A percentile compares a stretch with the other conserved stretches of the same genome.
These are phyloP conservation scores for Aphelocoma coerulescens DNA, from an alignment of 2,113 vertebrate species.

Conservation along the genomic window DNA sequence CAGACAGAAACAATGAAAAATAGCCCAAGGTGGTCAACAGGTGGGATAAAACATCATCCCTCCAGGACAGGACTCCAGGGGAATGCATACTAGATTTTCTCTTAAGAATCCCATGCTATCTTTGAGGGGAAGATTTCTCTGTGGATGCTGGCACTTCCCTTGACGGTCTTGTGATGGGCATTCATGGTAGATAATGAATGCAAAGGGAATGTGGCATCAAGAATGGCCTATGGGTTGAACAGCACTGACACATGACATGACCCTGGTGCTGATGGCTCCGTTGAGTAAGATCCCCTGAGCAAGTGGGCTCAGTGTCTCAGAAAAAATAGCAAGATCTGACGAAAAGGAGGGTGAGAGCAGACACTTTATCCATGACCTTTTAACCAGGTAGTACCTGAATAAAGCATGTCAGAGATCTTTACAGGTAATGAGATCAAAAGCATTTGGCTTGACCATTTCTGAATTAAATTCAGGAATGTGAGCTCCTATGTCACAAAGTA, in stretches of 20 bases:
- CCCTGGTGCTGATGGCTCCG: neutral
- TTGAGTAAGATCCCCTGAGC: neutral
- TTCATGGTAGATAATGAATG: neutral
- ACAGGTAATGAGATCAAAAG: neutral
- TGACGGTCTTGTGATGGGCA: neutral
- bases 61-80: neutral
- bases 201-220: neutral
- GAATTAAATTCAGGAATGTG: neutral
- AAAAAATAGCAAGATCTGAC: neutral
- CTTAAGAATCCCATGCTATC: neutral
- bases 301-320: neutral
- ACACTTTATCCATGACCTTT: neutral
- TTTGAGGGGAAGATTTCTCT: neutral
- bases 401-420: neutral
- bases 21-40: neutral
- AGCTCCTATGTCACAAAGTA: neutral
- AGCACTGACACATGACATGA: neutral
- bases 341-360: fast-evolving
- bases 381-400: neutral
- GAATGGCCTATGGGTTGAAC: neutral
- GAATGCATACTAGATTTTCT: neutral
- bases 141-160: neutral
- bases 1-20: neutral
- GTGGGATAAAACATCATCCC: neutral
- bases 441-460: neutral